Conservation (phyloP, 2,888 invertebrate genomes). For the Hydropsyche betteni region DNA sequence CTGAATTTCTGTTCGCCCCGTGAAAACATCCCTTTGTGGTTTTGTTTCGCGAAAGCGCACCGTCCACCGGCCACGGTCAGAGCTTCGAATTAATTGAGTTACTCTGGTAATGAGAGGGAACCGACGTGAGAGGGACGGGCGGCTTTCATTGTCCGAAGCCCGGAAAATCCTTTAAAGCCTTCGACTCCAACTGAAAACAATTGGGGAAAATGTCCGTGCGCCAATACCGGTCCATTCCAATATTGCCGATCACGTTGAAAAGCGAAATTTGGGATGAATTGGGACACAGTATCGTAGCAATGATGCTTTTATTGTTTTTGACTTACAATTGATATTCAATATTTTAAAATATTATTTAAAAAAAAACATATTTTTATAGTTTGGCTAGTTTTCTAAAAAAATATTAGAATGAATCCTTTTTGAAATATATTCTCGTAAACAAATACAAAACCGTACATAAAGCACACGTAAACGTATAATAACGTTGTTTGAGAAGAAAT, state of each 20-base stretch:
- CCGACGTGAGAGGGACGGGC: conserved; percentile 11
- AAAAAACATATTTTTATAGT: too few species aligned
- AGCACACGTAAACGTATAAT: too few species aligned
- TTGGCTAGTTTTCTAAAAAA: too few species aligned
- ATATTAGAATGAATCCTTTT: too few species aligned
- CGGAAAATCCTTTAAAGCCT: conserved; percentile 33
- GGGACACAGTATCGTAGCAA: too few species aligned
- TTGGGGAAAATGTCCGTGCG: conserved; percentile 1
- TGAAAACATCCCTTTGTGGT: conserved; percentile 38
- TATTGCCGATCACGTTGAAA: neutral
- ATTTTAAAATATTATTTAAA: too few species aligned
- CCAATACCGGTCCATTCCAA: neutral
- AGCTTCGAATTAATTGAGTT: conserved; percentile 32
- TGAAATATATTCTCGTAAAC: too few species aligned
- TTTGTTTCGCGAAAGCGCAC: conserved; percentile 32
- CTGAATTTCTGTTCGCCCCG: conserved; percentile 35
- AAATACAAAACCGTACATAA: too few species aligned
- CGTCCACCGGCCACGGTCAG: conserved; percentile 4
- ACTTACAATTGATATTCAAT: too few species aligned
- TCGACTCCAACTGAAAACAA: conserved; percentile 33
- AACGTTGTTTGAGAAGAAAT: neutral
- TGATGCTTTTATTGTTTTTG: too few species aligned
- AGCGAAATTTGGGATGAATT: too few species aligned
- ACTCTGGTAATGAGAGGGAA: conserved; percentile 31
- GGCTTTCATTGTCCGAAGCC: conserved; percentile 25